A percentile compares a stretch with the other conserved stretches of the same genome.
These are phyloP conservation scores for Forpus xanthops DNA, from an alignment of 2,797 vertebrate species.

Conservation along the genomic window DNA sequence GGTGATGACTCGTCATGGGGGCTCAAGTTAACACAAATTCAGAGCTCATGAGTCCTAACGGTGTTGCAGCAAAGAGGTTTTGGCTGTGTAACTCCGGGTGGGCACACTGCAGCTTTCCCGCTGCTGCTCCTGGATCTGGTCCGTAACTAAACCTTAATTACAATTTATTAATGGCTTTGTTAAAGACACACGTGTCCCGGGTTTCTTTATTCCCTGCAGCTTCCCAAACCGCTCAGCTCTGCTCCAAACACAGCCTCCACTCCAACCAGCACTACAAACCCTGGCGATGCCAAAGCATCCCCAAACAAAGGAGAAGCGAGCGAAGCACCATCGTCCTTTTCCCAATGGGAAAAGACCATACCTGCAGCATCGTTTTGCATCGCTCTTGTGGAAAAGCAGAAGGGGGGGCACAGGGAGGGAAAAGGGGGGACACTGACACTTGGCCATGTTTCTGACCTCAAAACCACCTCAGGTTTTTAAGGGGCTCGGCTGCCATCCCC, in stretches of 20 bases:
- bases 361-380: background rate
- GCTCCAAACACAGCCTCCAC: background rate
- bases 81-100: background rate
- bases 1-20: accelerated
- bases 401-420: too few species aligned
- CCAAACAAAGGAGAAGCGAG: background rate
- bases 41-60: background rate
- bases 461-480: background rate
- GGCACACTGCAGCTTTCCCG: accelerated
- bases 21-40: background rate
- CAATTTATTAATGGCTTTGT: accelerated
- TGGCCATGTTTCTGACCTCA: background rate
- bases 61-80: background rate
- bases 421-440: background rate
- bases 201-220: background rate
- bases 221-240: background rate
- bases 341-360: background rate
- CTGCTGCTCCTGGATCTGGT: accelerated
- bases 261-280: background rate
- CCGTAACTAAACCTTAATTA: background rate
- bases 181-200: background rate
- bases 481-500: background rate
- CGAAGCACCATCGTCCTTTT: background rate
- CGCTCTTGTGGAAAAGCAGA: background rate
- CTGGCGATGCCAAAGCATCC: background rate